These are phyloP conservation scores for Stictonetta naevosa DNA, from an alignment of 2,113 vertebrate species.

Conservation along the genomic window DNA sequence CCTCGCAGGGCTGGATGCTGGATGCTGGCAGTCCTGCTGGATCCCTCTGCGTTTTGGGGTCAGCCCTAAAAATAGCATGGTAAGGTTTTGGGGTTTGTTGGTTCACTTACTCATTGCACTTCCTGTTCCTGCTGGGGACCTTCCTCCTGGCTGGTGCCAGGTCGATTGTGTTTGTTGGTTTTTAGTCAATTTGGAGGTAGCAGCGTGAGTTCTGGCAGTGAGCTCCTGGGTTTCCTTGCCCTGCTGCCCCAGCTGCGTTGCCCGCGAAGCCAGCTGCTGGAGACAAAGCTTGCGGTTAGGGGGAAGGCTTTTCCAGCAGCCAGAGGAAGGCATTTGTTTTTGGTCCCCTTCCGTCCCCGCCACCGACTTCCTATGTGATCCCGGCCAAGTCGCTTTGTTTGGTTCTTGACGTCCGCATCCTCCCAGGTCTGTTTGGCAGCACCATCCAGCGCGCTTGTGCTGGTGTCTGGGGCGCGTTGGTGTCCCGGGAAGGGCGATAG, in stretches of 20 bases:
- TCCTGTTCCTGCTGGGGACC: background rate
- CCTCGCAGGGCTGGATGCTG: background rate
- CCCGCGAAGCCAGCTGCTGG: background rate
- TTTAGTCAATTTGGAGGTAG: background rate
- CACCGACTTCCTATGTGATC: background rate
- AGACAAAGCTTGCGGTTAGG: background rate
- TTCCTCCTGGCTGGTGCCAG: background rate
- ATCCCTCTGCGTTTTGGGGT: background rate
- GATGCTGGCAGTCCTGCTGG: background rate
- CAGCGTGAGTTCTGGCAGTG: background rate
- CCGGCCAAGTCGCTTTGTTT: background rate
- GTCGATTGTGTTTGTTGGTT: background rate
- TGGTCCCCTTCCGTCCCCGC: background rate
- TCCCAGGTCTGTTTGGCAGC: background rate
- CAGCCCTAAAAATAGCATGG: background rate
- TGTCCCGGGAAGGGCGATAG: background rate
- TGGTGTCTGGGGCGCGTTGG: background rate
- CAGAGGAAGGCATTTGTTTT: conserved; percentile 7
- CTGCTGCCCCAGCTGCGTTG: background rate
- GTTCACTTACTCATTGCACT: background rate
- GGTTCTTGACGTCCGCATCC: background rate
- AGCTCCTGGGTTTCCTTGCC: background rate
- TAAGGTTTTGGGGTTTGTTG: background rate
- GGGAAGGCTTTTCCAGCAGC: conserved; percentile 5
- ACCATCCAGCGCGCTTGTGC: background rate